Base-by-base conservation (phyloP, 1,140 invertebrate species). In the Coelopa frigida region DNA sequence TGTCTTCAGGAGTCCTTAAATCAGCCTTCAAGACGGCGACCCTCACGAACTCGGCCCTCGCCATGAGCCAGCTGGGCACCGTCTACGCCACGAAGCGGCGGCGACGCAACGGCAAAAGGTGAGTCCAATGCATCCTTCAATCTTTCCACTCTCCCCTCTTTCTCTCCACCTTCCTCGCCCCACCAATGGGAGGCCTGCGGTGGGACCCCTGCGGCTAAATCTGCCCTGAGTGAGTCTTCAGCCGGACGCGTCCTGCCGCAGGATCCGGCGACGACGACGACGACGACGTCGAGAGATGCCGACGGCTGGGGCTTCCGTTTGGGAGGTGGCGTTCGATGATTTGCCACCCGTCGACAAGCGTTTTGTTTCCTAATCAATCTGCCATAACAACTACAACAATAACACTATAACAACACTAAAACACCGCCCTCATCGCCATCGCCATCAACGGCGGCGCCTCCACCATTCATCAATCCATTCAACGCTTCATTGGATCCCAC, bases 101-200 rank as follows among this genome's bases (percentile, higher is more conserved):
- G 65, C 75, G 92, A 60, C 76, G 91, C 57, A 95, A 94, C 72
- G 91, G 90, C 53, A 95, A 95, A 77, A 94, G 89, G 92, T 95
- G 73, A 74, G 76, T 49, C 14, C n/a, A 40, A 17, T 12, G 26
- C 31, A 5, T 42, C 22, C 15, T 31, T 43, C 24, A 1, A 29
- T 42, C 32, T 29, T 29, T 17, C 15, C n/a, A 10, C 32, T 18
- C 21, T 38, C 32, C 18, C 32, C 32, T 33, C n/a, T n/a, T n/a
- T 14, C 18, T 33, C n/a, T 33, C 18, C 4, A 33, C 5, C 32
- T 14, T 33, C 18, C 18, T 14, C 11, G 5, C 18, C 18, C 5
- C n/a, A 33, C 11, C 18, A 33, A 33, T 33, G n/a, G n/a, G n/a
- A n/a, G n/a, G n/a, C n/a, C n/a, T n/a, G n/a, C n/a, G n/a, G n/a